Evolutionary conservation across 2,888 invertebrate genomes (phyloP).

Genomic region (Diaprepes abbreviatus): DNA sequence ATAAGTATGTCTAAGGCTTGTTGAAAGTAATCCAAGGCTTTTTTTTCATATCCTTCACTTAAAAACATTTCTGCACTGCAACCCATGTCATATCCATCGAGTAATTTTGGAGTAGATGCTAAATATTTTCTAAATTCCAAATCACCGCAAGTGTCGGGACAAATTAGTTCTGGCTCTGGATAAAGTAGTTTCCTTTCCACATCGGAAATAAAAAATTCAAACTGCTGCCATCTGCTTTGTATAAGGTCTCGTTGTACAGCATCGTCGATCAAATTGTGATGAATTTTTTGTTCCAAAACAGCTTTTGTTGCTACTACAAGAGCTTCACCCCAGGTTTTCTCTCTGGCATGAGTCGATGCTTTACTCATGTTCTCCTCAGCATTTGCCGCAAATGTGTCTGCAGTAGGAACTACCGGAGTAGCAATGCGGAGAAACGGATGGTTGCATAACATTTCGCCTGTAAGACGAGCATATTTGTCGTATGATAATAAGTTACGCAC

Average conservation of each 20-base stretch:
- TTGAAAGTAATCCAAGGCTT: slow-evolving; percentile 19
- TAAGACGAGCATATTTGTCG: slow-evolving; percentile 1
- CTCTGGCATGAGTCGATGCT: background rate
- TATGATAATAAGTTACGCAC: slow-evolving; percentile 10
- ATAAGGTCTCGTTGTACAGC: background rate
- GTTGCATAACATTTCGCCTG: slow-evolving; percentile 4
- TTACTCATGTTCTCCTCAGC: background rate
- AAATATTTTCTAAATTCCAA: slow-evolving; percentile 18
- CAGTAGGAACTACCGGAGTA: background rate
- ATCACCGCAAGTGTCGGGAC: background rate
- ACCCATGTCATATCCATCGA: slow-evolving; percentile 33
- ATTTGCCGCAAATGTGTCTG: background rate
- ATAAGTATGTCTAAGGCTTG: slow-evolving; percentile 22
- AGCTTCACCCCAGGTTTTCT: slow-evolving; percentile 11
- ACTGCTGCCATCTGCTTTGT: background rate
- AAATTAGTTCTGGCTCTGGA: background rate
- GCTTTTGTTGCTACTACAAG: slow-evolving; percentile 17
- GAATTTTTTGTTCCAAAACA: slow-evolving; percentile 23
- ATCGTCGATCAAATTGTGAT: slow-evolving; percentile 11
- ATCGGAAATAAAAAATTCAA: slow-evolving; percentile 1
- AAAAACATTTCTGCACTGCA: slow-evolving; percentile 31
- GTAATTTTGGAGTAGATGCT: slow-evolving; percentile 24
- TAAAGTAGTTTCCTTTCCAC: background rate
- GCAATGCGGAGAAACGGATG: slow-evolving; percentile 20
- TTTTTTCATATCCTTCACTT: slow-evolving; percentile 14